These are phyloP conservation scores for Phania funesta DNA, from an alignment of 2,888 invertebrate species.

Conservation along the genomic window DNA sequence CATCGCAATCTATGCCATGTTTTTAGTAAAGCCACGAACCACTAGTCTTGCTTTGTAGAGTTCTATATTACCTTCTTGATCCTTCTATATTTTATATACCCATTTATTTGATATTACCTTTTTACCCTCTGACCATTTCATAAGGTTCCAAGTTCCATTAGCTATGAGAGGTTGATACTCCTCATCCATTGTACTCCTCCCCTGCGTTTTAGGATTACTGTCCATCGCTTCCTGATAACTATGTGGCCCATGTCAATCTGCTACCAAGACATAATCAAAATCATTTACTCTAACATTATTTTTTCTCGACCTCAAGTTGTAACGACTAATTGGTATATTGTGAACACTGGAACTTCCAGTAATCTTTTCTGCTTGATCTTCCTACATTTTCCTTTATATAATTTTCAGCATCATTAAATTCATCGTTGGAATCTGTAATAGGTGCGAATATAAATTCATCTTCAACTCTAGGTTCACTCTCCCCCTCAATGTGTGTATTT, in stretches of 20 bases:
- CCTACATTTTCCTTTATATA: too few relatives aligned
- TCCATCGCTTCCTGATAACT: constrained; percentile 22
- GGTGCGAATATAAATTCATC: not conserved
- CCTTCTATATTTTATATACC: constrained; percentile 6
- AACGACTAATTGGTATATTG: not conserved
- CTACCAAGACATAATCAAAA: not conserved
- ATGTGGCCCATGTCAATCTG: constrained; percentile 1
- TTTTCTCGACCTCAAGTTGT: constrained; percentile 13
- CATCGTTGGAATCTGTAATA: constrained; percentile 1
- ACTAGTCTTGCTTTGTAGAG: constrained; percentile 57
- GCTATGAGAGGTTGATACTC: constrained; percentile 14
- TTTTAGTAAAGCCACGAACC: constrained; percentile 65
- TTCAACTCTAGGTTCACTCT: not conserved
- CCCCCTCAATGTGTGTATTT: not conserved
- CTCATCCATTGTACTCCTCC: too few relatives aligned
- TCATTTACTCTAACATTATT: not conserved
- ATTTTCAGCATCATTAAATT: constrained; percentile 23
- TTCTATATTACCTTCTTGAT: constrained; percentile 10
- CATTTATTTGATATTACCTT: constrained; percentile 9
- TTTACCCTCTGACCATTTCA: not conserved
- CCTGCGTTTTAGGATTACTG: too few relatives aligned
- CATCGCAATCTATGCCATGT: constrained; percentile 60
- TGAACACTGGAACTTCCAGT: not conserved
- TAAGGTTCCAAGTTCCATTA: constrained; percentile 21
- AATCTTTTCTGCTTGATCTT: not conserved